Evolutionary conservation across 2,888 invertebrate genomes (phyloP), one percentile per base, ranked within the genome.

Genomic region (Drepanosiphum platanoidis): DNA sequence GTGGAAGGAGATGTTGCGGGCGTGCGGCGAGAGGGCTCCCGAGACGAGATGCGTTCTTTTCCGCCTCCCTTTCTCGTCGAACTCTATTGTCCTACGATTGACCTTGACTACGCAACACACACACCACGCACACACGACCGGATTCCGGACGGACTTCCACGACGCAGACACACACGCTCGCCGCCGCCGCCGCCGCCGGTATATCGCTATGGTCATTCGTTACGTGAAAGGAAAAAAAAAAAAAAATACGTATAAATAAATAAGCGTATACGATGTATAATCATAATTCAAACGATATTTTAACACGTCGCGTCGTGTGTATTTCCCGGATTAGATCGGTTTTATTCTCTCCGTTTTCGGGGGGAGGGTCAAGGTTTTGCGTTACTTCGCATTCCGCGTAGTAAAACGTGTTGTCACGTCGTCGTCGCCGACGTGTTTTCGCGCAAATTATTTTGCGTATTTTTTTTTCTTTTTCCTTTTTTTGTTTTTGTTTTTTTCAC

Each of bases 81-180:
- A 71, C 84, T 72, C 84, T 84, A 84, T 84, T 84, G 84, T 84
- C 84, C 84, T 84, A 83, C 72, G 74, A 75, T 84, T 84, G 84
- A 84, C 84, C 84, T 84, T 84, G 84, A 84, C 75, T 58, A 52
- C 42, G 52, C 66, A 64, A 61, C 81, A 72, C 39, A 61, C 27
- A 13, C 72, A 52, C 8, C 18, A 18, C 27, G 42, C 39, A 11
- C 61, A 27, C 39, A 9, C 39, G 84, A 84, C 84, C 84, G 84
- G 84, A 84, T 84, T 84, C 84, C 84, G 84, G 84, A 84, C 84
- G 84, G 66, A 83, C 74, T 75, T 83, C 83, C 74, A 83, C 71
- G 64, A n/a, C 64, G 22, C 36, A 68, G 34, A 79, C 79, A 61
- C 3, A 30, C 32, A 32, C 46, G 32, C 61, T 5, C 0, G 3